These are phyloP conservation scores for Agrenia bidenticulata DNA, from an alignment of 2,888 invertebrate species.

Conservation along the genomic window DNA sequence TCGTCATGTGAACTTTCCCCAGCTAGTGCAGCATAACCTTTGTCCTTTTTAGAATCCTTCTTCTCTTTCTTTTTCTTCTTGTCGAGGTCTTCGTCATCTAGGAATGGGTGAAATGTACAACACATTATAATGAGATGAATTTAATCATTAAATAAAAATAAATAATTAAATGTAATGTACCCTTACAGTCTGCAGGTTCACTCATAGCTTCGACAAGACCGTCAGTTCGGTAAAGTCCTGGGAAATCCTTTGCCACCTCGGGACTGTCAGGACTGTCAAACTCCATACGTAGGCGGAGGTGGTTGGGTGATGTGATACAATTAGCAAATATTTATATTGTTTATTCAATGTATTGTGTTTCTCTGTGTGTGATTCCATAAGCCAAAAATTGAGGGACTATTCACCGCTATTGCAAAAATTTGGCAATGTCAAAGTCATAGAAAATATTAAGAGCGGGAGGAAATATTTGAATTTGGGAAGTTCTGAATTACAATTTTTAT, in stretches of 20 bases:
- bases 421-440: too few relatives aligned
- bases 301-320: too few relatives aligned
- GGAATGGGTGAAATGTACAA: too few relatives aligned
- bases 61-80: constrained; percentile 50
- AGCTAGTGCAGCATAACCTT: constrained; percentile 50
- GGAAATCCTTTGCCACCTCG: constrained; percentile 51
- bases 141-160: constrained; percentile 5
- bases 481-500: too few relatives aligned
- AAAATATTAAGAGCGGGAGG: too few relatives aligned
- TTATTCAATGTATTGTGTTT: too few relatives aligned
- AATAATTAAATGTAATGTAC: constrained; percentile 5
- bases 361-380: too few relatives aligned
- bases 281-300: constrained; percentile 37
- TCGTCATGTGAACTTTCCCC: constrained; percentile 51
- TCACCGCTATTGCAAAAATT: too few relatives aligned
- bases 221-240: constrained; percentile 48
- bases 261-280: constrained; percentile 47
- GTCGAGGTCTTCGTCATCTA: constrained; percentile 49
- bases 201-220: constrained; percentile 30
- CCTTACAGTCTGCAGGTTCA: constrained; percentile 34
- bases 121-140: too few relatives aligned
- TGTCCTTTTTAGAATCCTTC: constrained; percentile 50
- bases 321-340: too few relatives aligned
- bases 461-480: too few relatives aligned
- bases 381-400: too few relatives aligned